Conservation (phyloP, 1,140 invertebrate genomes). For the Laodelphax striatellus region DNA sequence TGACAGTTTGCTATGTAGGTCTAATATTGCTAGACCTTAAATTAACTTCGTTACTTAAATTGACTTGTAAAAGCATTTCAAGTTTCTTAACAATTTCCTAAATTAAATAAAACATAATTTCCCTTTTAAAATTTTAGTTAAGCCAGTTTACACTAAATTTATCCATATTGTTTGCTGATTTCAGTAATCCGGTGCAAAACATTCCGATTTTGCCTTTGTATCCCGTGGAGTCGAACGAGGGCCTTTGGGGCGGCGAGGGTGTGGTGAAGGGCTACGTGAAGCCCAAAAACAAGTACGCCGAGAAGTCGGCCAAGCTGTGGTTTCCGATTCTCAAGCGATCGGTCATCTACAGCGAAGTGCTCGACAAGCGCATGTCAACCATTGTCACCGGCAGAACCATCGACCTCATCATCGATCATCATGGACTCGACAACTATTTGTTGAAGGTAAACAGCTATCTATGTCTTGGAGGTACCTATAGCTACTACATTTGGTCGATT, state of each 20-base stretch:
- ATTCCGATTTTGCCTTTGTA: conserved; percentile 62
- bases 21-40: too few species aligned
- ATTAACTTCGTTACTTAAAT: too few species aligned
- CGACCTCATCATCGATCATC: conserved; percentile 73
- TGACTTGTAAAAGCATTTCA: too few species aligned
- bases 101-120: too few species aligned
- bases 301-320: conserved; percentile 61
- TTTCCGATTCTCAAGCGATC: conserved; percentile 62
- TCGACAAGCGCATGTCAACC: conserved; percentile 74
- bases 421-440: conserved; percentile 93
- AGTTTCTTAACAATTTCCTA: too few species aligned
- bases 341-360: conserved; percentile 87
- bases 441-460: conserved; percentile 49
- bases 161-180: conserved; percentile 21
- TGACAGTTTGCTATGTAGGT: too few species aligned
- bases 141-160: too few species aligned
- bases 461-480: too few species aligned
- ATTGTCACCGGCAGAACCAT: conserved; percentile 71
- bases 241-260: conserved; percentile 95
- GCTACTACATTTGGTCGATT: too few species aligned
- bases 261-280: conserved; percentile 81
- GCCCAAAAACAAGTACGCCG: conserved; percentile 43
- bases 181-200: conserved; percentile 57
- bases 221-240: conserved; percentile 68
- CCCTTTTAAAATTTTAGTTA: too few species aligned